Conservation (phyloP, 2,888 invertebrate species). For the Ophion obscuratus region DNA sequence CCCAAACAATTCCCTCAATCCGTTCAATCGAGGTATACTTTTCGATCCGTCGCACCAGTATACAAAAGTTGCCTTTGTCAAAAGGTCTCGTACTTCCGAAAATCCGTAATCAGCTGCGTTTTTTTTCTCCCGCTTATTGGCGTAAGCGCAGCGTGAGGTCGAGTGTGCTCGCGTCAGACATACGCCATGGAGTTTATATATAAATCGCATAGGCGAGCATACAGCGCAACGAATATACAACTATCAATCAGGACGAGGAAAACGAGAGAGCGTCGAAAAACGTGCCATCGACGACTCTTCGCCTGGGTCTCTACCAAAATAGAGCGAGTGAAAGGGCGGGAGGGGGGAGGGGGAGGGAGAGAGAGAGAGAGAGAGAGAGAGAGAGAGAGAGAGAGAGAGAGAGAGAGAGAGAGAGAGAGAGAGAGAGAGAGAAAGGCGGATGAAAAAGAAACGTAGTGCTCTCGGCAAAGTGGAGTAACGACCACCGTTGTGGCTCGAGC, state of each 20-base stretch:
- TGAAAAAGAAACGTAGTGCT: slow-evolving; percentile 9
- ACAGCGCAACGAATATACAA: background rate
- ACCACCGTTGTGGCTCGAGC: slow-evolving; percentile 3
- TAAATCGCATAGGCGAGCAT: background rate
- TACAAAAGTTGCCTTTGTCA: background rate
- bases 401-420: slow-evolving; percentile 16
- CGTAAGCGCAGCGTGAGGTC: background rate
- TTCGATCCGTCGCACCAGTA: too few relatives aligned
- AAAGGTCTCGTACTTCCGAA: background rate
- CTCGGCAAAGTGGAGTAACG: slow-evolving; percentile 32
- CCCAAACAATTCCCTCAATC: too few relatives aligned
- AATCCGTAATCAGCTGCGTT: background rate
- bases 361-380: slow-evolving; percentile 30
- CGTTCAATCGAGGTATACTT: too few relatives aligned
- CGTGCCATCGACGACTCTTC: slow-evolving; percentile 17
- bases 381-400: slow-evolving; percentile 2
- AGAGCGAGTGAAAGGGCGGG: slow-evolving; percentile 10
- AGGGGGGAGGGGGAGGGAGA: slow-evolving; percentile 27
- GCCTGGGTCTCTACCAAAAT: slow-evolving; percentile 55
- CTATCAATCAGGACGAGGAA: slow-evolving; percentile 13
- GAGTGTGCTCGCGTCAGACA: background rate
- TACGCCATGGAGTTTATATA: background rate
- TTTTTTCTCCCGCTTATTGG: background rate
- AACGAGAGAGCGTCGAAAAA: background rate
- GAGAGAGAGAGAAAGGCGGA: slow-evolving; percentile 26